These are phyloP conservation scores for Sebastes trivittatus DNA, from an alignment of 2,797 vertebrate genomes.

Conservation along the genomic window DNA sequence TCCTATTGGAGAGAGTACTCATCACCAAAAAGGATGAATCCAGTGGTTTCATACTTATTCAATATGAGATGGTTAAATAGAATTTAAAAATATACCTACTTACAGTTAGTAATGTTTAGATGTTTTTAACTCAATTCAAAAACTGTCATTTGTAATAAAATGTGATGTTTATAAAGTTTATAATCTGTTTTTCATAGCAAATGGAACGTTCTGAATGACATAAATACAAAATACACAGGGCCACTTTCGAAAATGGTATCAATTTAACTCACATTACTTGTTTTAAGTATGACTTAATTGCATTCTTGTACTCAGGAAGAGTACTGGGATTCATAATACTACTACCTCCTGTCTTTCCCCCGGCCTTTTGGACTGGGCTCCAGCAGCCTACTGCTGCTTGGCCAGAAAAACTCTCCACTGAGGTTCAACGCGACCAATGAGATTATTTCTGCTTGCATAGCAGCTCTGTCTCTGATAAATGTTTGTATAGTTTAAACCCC, in stretches of 20 bases:
- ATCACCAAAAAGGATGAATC: neutral
- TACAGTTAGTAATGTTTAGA: neutral
- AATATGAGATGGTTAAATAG: neutral
- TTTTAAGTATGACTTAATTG: neutral
- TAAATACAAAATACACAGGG: neutral
- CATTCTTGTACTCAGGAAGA: conserved; percentile 5
- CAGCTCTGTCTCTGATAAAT: conserved; percentile 63
- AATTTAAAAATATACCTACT: neutral
- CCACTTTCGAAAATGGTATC: neutral
- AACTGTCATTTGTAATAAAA: neutral
- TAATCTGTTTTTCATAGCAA: neutral
- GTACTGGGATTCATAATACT: conserved; percentile 27
- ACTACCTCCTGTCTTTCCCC: conserved; percentile 27
- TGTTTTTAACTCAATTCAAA: neutral
- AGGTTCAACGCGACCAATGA: conserved; percentile 68
- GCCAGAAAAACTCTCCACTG: conserved; percentile 51
- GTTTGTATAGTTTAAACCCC: conserved; percentile 70
- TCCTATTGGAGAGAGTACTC: neutral
- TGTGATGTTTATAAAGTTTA: neutral
- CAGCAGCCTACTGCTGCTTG: conserved; percentile 33
- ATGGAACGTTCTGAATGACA: neutral
- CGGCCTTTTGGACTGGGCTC: conserved; percentile 28
- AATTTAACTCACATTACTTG: neutral
- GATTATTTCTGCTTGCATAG: conserved; percentile 75
- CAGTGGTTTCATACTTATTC: neutral